Evolutionary conservation across 1,140 invertebrate species (phyloP).

Genomic region (Linepithema humile): DNA sequence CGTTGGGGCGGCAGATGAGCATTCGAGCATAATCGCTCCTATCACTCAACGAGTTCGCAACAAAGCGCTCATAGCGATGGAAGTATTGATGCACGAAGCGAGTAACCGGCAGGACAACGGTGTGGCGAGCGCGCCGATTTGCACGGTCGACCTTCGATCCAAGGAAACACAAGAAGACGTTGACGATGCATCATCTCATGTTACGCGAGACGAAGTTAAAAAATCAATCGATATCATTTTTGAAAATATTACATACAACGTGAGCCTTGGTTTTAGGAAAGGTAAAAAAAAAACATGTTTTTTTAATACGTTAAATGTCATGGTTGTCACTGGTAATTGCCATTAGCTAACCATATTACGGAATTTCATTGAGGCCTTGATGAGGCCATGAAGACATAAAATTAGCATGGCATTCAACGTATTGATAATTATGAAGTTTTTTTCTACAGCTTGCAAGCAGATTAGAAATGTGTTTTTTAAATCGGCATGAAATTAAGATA

Average conservation of each 20-base stretch:
- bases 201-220: constrained; percentile 41
- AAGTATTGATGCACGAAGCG: constrained; percentile 81
- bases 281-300: constrained; percentile 81
- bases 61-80: constrained; percentile 69
- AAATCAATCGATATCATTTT: constrained; percentile 89
- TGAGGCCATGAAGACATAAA: too few species aligned
- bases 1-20: not conserved
- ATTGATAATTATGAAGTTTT: too few species aligned
- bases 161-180: not conserved
- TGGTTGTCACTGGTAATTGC: too few species aligned
- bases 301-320: too few species aligned
- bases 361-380: too few species aligned
- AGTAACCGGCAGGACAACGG: constrained; percentile 57
- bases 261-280: constrained; percentile 88
- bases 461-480: too few species aligned
- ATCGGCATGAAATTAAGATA: too few species aligned
- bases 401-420: too few species aligned
- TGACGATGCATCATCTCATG: not conserved
- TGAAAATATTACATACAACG: constrained; percentile 88
- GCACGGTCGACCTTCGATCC: not conserved
- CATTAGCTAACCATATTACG: too few species aligned
- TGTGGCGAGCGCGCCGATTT: not conserved
- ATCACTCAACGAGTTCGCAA: not conserved
- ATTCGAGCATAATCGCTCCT: constrained; percentile 17
- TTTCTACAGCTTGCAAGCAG: too few species aligned